These are phyloP conservation scores for Cairina moschata DNA, from an alignment of 2,113 vertebrate genomes.

Conservation along the genomic window DNA sequence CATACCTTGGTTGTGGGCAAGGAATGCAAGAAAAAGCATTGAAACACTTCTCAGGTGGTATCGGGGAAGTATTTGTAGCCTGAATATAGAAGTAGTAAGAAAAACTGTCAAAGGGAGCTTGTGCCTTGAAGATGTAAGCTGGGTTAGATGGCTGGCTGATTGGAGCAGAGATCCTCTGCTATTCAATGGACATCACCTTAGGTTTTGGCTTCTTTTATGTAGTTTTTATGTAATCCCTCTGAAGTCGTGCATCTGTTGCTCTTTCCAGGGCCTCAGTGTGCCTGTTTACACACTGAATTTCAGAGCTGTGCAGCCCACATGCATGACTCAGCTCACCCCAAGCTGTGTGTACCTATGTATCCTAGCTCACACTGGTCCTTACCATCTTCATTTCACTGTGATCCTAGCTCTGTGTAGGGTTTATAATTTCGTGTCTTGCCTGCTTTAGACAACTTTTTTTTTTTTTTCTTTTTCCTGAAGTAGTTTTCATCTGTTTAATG, in stretches of 20 bases:
- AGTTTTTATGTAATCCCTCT: background rate
- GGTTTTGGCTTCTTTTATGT: background rate
- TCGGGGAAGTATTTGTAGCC: background rate
- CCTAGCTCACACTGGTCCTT: background rate
- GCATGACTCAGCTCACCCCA: background rate
- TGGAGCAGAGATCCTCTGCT: background rate
- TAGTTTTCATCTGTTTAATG: background rate
- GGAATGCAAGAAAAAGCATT: background rate
- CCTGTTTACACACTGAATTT: background rate
- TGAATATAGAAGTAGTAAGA: background rate
- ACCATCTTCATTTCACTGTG: background rate
- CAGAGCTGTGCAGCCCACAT: background rate
- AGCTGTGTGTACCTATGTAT: accelerated
- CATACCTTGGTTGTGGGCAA: background rate
- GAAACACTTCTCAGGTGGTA: background rate
- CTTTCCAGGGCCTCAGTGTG: background rate
- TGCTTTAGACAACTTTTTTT: background rate
- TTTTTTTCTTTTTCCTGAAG: no score
- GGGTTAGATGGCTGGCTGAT: background rate
- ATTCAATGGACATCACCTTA: background rate
- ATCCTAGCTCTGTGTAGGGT: background rate
- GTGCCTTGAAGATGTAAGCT: background rate
- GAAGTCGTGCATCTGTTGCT: background rate
- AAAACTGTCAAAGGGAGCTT: background rate
- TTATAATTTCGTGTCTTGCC: background rate